Base-by-base conservation (phyloP, 2,797 vertebrate genomes). In the Pseudocheirus occidentalis region DNA sequence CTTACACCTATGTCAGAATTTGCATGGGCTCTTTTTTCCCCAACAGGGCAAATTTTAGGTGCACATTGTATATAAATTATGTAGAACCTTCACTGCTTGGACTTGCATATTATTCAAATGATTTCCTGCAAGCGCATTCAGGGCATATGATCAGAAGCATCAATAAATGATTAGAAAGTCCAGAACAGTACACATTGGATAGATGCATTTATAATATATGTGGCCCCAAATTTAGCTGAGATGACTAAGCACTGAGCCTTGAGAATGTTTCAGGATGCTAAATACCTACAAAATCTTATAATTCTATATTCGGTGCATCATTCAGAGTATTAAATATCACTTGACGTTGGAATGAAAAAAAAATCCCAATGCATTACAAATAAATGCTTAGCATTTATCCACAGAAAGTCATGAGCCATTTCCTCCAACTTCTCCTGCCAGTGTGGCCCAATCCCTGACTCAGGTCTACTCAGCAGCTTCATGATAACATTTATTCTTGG, bases 91-190 rank as follows among this genome's bases (percentile, higher is more conserved):
- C 62, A 95, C 91, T 91, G 58, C 89, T 73, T 95, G 94, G 62
- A 24, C 89, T 95, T 96, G 95, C 57, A 87, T 9, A 94, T 98
- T 97, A 98, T 89, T 96, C 55, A 95, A 97, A 96, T 96, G 93
- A 97, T 97, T 97, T 98, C 96, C 91, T 93, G 96, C 90, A 96
- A 96, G 94, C 53, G 3, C 92, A n/a, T 59, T 28, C 31, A 90
- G 95, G 94, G 93, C 10, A 95, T 81, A 95, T 97, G 93, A 95
- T 97, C 98, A 97, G 81, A 98, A 95, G 50, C 14, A 96, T 31
- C 40, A 97, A 90, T 40, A 97, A 87, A 97, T 97, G 92, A 95
- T 97, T 98, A 96, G 94, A 97, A 98, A 97, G 97, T 96, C 93
- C 96, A 96, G 94, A 91, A 95, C 91, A 96, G 81, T 4, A 24